Conservation (phyloP, 2,797 vertebrate genomes). For the Dendrocincla tyrannina region DNA sequence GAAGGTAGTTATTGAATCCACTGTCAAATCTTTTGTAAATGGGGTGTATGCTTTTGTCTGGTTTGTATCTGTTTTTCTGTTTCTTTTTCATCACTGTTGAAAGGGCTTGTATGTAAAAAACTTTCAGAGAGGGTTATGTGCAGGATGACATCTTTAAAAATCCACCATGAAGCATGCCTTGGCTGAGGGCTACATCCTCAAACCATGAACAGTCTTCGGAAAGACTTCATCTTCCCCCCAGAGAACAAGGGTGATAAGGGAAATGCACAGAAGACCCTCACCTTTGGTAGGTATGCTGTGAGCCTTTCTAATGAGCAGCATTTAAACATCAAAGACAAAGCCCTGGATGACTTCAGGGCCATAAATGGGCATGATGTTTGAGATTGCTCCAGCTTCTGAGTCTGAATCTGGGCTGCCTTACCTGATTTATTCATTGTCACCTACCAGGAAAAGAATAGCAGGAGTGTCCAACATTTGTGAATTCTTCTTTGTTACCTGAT, state of each 20-base stretch:
- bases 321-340: neutral
- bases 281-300: neutral
- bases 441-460: neutral
- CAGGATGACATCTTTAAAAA: neutral
- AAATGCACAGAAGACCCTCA: neutral
- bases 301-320: conserved; percentile 1
- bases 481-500: neutral
- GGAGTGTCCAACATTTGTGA: neutral
- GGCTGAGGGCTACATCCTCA: neutral
- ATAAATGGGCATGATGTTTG: neutral
- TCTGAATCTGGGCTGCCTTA: neutral
- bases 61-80: neutral
- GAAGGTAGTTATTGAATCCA: neutral
- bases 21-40: neutral
- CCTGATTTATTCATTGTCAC: neutral
- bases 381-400: neutral
- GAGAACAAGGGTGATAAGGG: neutral
- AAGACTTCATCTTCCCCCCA: neutral
- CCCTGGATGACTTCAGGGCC: neutral
- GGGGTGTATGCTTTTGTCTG: neutral
- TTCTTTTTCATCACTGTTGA: neutral
- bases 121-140: neutral
- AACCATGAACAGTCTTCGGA: neutral
- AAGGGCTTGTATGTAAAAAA: neutral
- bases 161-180: rapidly evolving